Conservation (phyloP, 2,888 invertebrate genomes). For the Mystacides longicornis region DNA sequence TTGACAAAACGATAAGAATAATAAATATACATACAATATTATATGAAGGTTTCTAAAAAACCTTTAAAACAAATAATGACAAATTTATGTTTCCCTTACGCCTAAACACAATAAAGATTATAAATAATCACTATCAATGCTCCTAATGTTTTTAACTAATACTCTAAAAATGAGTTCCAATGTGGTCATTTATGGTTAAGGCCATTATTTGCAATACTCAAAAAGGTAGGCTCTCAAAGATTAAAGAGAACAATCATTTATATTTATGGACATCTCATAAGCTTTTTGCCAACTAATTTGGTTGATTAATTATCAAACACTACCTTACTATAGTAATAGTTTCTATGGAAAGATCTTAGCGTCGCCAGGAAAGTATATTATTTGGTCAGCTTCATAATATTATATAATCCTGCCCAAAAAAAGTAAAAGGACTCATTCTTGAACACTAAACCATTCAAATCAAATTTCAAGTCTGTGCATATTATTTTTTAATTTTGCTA, state of each 20-base stretch:
- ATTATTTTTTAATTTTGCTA: too few species aligned
- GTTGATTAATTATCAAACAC: too few species aligned
- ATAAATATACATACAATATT: slow-evolving; percentile 22
- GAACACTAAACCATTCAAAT: too few species aligned
- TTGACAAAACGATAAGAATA: neutral
- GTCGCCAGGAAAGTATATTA: too few species aligned
- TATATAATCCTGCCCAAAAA: too few species aligned
- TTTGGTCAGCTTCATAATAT: too few species aligned
- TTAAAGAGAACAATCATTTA: neutral
- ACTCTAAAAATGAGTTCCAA: slow-evolving; percentile 8
- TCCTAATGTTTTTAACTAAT: neutral
- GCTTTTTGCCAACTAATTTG: too few species aligned
- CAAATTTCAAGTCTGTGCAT: too few species aligned
- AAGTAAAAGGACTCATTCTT: too few species aligned
- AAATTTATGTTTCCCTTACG: slow-evolving; percentile 22
- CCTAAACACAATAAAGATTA: slow-evolving; percentile 22
- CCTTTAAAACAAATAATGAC: slow-evolving; percentile 21
- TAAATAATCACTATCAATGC: neutral
- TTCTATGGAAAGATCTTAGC: too few species aligned
- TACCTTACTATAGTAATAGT: too few species aligned
- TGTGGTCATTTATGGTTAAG: slow-evolving; percentile 17
- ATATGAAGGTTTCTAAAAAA: slow-evolving; percentile 24
- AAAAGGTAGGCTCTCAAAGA: neutral
- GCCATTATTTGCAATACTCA: slow-evolving; percentile 12
- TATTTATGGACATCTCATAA: too few species aligned